These are phyloP conservation scores for Apamea monoglypha DNA, from an alignment of 2,888 invertebrate species.

Conservation along the genomic window DNA sequence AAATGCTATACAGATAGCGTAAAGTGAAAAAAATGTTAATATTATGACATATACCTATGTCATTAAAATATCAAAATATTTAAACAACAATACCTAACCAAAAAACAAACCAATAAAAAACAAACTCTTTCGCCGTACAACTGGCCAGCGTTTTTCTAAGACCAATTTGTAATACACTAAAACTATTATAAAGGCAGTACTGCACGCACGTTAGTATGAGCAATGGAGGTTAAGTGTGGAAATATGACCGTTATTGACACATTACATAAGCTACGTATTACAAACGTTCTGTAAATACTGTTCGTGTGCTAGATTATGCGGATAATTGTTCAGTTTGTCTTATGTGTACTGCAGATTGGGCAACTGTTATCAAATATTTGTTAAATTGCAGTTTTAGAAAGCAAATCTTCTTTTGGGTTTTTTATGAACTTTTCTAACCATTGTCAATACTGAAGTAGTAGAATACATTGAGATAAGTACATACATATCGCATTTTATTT, in stretches of 20 bases:
- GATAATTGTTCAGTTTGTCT: slow-evolving; percentile 32
- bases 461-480: not conserved
- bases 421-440: not conserved
- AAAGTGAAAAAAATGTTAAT: not conserved
- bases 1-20: too few relatives aligned
- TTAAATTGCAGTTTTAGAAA: not conserved
- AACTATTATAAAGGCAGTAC: not conserved
- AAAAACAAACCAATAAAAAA: not conserved
- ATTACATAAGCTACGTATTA: slow-evolving; percentile 23
- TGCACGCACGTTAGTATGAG: slow-evolving; percentile 12
- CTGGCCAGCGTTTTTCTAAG: slow-evolving; percentile 1
- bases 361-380: not conserved
- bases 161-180: slow-evolving; percentile 20
- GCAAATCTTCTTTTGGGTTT: too few relatives aligned
- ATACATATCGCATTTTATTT: not conserved
- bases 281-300: slow-evolving; percentile 23
- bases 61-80: not conserved
- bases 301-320: slow-evolving; percentile 14
- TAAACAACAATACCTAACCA: not conserved
- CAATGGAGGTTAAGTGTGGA: slow-evolving; percentile 22
- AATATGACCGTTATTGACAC: slow-evolving; percentile 23
- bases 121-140: not conserved
- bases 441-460: not conserved
- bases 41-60: too few relatives aligned
- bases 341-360: slow-evolving; percentile 6